phyloP scores from a whole-genome alignment of 2,113 vertebrate genomes.

The Prionailurus viverrinus region DNA sequence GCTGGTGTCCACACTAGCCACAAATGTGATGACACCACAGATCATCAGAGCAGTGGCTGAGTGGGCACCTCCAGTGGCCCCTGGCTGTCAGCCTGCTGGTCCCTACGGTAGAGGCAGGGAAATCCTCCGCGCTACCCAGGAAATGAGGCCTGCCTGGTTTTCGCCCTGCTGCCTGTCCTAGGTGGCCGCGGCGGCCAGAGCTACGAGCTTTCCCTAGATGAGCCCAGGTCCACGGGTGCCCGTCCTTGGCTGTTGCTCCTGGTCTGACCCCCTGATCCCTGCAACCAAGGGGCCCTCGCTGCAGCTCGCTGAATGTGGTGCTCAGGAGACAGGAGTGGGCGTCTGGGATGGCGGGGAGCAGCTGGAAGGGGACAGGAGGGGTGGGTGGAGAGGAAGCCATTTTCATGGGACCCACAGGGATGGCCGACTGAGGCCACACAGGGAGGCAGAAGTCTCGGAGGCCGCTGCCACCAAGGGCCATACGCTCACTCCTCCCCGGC shows the following conservation, averaged over 20 bases:
- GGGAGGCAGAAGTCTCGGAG: neutral
- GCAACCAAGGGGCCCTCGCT: accelerated
- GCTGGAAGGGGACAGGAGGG: neutral
- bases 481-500: neutral
- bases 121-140: neutral
- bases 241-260: too few species aligned
- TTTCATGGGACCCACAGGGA: neutral
- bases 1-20: accelerated
- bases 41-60: accelerated
- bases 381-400: neutral
- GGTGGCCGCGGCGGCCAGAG: accelerated
- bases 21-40: accelerated
- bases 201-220: neutral
- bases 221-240: neutral
- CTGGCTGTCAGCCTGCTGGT: accelerated
- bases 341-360: too few species aligned
- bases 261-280: neutral
- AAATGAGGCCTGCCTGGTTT: accelerated
- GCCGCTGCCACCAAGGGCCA: neutral
- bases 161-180: neutral
- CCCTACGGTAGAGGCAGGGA: neutral
- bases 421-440: neutral
- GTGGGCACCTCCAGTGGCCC: neutral
- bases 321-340: neutral
- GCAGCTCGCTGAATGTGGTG: neutral